Evolutionary conservation across 2,888 invertebrate genomes (phyloP).

Genomic region (Agrotis puta): DNA sequence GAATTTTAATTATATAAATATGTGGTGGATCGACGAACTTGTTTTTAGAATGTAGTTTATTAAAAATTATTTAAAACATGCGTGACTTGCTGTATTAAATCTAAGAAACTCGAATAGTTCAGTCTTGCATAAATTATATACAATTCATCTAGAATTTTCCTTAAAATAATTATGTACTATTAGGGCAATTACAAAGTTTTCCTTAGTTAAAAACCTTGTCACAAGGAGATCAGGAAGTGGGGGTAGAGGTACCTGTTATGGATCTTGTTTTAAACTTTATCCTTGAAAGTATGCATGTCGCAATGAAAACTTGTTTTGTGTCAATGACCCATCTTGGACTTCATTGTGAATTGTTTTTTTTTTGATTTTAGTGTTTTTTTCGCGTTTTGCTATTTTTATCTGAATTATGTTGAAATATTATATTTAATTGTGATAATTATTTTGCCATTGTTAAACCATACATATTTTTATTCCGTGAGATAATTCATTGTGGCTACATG

Average conservation of each 20-base stretch:
- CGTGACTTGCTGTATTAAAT: constrained; percentile 21
- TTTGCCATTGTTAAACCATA: not conserved
- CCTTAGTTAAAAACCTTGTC: constrained; percentile 43
- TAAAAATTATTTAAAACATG: constrained; percentile 9
- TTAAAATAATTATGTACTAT: constrained; percentile 23
- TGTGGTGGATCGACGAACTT: not conserved
- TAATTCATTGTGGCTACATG: too few species aligned
- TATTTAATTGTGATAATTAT: not conserved
- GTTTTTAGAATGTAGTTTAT: constrained; percentile 6
- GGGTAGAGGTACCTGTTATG: constrained; percentile 20
- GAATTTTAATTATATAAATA: not conserved
- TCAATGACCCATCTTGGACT: constrained; percentile 27
- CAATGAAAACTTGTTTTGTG: constrained; percentile 29
- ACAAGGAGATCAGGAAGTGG: constrained; percentile 64
- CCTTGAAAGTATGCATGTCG: constrained; percentile 5
- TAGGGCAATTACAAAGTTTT: constrained; percentile 36
- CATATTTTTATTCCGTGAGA: not conserved
- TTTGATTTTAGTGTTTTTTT: too few species aligned
- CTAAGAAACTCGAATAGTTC: not conserved
- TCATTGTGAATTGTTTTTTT: not conserved
- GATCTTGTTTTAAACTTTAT: constrained; percentile 12
- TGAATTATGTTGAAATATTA: not conserved
- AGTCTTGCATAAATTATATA: constrained; percentile 5
- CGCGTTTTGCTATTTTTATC: not conserved
- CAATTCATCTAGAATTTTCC: constrained; percentile 42